Evolutionary conservation across 2,888 invertebrate genomes (phyloP), one percentile per base, ranked within the genome.

Genomic region (Drosophila borborema): DNA sequence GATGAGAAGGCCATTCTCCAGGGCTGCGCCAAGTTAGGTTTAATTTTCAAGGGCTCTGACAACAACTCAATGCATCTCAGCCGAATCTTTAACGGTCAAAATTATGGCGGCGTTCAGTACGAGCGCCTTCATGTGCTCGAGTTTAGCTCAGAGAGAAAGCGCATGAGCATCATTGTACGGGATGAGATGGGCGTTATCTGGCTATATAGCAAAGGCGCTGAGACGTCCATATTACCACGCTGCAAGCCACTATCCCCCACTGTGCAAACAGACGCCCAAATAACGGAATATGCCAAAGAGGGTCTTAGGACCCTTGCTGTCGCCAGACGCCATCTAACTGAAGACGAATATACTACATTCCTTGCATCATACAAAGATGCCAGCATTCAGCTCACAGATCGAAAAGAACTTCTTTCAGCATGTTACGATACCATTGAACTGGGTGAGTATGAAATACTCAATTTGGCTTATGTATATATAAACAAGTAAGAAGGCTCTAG

Each of bases 1-100:
- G 98, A 99, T 92, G 98, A 98, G 91, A 98, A 98, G 81, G 98
- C 98, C 0, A 93, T 99, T 12, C 96, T 98, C 0, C 98, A 98
- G 91, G 97, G 97, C 1, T 97, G 97, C 14, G 96, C 96, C 74
- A 95, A 96, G 93, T 95, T 95, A 28, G 97, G 96, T 0, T 94
- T 96, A 8, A 94, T 96, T 1, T 95, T 96, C 71, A 93, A 95
- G 8, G 95, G 96, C 0, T 95, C 96, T 68, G 96, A 96, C 78
- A 94, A 96, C 8, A 95, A 95, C 14, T 72, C 94, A 94, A 55
- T 94, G 96, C 90, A 94, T 96, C 40, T 95, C 94, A 92, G 94
- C 94, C 79, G 68, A 3, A 61, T 64, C 10, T 45, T 41, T 0
- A 46, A 9, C 0, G 45, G 41, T 46, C 69, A 64, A 0, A 82